Evolutionary conservation across 2,888 invertebrate species (phyloP).

Genomic region (Byasa hedistus): DNA sequence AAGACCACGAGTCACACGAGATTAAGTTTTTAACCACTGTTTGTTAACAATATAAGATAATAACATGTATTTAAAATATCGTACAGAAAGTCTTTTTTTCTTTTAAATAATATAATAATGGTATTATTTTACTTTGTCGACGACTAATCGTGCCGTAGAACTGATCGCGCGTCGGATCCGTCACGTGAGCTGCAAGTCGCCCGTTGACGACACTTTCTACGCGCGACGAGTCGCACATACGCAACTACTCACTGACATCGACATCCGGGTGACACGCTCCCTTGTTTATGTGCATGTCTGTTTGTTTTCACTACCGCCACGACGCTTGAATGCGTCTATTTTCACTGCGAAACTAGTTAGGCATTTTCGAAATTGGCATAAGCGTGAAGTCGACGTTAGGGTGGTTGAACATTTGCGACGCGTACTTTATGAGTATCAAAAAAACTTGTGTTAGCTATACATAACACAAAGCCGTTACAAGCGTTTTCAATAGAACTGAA

Average conservation of each 20-base stretch:
- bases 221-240: conserved; percentile 52
- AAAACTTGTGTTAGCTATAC: no score
- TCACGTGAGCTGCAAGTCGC: conserved; percentile 28
- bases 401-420: background rate
- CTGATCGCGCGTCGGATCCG: conserved; percentile 31
- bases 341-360: conserved; percentile 29
- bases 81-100: no score
- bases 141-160: no score
- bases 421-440: no score
- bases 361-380: conserved; percentile 12
- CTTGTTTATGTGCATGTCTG: conserved; percentile 41
- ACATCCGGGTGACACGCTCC: conserved; percentile 45
- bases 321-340: conserved; percentile 32
- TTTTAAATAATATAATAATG: no score
- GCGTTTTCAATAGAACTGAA: no score
- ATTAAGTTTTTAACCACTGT: no score
- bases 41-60: no score
- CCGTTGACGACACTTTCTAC: conserved; percentile 54
- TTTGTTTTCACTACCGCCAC: conserved; percentile 40
- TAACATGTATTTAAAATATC: no score
- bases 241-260: conserved; percentile 45
- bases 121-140: no score
- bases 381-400: background rate
- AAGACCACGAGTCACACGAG: no score
- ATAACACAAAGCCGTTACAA: no score